Percentiles rank a stretch among this genome's conserved stretches.
These are phyloP conservation scores for Marisa cornuarietis DNA, from an alignment of 1,140 invertebrate genomes.

Conservation along the genomic window DNA sequence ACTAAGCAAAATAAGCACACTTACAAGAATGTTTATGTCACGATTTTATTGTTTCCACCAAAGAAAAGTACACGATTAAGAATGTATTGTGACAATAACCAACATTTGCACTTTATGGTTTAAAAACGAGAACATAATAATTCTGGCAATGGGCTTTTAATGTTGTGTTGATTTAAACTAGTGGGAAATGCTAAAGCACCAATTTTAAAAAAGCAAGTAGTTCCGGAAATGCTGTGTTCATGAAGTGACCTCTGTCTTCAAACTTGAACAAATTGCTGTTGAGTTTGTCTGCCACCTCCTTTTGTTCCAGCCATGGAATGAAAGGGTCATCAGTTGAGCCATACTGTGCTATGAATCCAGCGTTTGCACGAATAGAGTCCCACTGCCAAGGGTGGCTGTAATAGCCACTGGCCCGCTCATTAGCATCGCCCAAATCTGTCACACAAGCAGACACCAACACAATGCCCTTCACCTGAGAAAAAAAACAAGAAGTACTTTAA, in stretches of 20 bases:
- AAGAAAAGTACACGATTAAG: no score
- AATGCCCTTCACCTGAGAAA: conserved; percentile 50
- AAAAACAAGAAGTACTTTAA: background rate
- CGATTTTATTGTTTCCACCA: no score
- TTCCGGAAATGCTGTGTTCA: conserved; percentile 54
- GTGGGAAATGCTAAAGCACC: background rate
- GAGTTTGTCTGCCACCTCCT: conserved; percentile 47
- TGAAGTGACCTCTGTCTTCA: conserved; percentile 57
- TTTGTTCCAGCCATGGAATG: conserved; percentile 56
- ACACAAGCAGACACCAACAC: conserved; percentile 58
- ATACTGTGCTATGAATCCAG: conserved; percentile 55
- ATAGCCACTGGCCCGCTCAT: conserved; percentile 57
- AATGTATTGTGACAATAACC: no score
- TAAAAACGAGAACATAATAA: no score
- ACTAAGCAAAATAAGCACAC: no score
- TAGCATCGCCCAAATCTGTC: conserved; percentile 54
- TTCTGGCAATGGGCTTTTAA: no score
- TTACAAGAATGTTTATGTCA: no score
- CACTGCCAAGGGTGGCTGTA: conserved; percentile 60
- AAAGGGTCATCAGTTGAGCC: conserved; percentile 61
- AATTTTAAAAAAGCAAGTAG: conserved; percentile 36
- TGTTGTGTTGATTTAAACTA: no score
- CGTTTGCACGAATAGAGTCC: conserved; percentile 50
- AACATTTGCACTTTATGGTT: no score
- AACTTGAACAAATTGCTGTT: conserved; percentile 48